Conservation (phyloP, 1,140 invertebrate genomes). For the Danaus plexippus region DNA sequence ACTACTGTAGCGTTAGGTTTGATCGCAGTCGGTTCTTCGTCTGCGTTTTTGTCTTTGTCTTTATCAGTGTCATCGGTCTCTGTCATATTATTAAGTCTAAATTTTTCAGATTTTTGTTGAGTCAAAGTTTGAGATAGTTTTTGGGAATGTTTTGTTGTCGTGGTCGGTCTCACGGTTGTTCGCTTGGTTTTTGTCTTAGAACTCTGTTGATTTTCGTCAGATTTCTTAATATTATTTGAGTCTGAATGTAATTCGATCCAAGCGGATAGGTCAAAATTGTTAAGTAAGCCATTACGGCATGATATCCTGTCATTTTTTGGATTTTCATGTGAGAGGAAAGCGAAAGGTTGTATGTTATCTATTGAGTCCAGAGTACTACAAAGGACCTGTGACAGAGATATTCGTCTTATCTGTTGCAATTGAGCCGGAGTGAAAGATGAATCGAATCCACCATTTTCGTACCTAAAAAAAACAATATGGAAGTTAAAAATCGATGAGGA, state of each 20-base stretch:
- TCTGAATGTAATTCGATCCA: constrained; percentile 72
- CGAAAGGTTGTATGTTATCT: constrained; percentile 81
- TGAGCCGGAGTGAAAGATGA: constrained; percentile 87
- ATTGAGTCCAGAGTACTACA: constrained; percentile 87
- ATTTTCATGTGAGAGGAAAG: constrained; percentile 79
- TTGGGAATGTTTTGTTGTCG: constrained; percentile 30
- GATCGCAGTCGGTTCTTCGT: constrained; percentile 18
- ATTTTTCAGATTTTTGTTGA: constrained; percentile 30
- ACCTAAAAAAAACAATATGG: constrained; percentile 53
- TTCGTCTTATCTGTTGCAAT: constrained; percentile 86
- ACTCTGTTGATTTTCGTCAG: constrained; percentile 30
- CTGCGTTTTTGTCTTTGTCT: constrained; percentile 23
- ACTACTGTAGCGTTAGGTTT: constrained; percentile 37
- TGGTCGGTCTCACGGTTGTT: constrained; percentile 30
- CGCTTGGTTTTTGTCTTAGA: constrained; percentile 34
- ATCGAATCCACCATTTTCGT: constrained; percentile 83
- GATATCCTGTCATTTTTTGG: constrained; percentile 76
- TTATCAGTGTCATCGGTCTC: constrained; percentile 26
- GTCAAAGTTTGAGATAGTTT: constrained; percentile 24
- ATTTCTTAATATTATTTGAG: constrained; percentile 54
- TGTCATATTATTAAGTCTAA: constrained; percentile 29
- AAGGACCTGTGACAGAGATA: constrained; percentile 86
- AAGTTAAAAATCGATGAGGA: no score
- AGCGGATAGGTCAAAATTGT: constrained; percentile 78
- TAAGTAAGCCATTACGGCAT: constrained; percentile 78